These are phyloP conservation scores for Acanthoscelides obtectus DNA, from an alignment of 2,888 invertebrate genomes.

Conservation along the genomic window DNA sequence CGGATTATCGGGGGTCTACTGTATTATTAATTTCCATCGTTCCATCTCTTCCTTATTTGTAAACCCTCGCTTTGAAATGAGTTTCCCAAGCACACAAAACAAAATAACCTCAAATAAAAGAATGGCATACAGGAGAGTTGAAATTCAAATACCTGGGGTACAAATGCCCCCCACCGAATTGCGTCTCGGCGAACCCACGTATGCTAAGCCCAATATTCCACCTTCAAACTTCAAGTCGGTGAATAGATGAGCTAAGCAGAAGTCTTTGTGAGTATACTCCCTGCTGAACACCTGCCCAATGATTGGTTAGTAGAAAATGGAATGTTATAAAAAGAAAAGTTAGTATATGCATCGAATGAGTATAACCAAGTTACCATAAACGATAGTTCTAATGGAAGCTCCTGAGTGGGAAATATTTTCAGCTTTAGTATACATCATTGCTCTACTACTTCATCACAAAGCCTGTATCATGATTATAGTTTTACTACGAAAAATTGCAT, in stretches of 20 bases:
- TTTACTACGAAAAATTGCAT: background rate
- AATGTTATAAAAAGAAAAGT: too few species aligned
- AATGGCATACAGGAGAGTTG: background rate
- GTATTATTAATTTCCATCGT: too few species aligned
- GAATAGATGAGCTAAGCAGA: conserved; percentile 94
- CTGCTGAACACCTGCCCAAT: conserved; percentile 78
- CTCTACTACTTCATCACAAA: too few species aligned
- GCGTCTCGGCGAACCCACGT: conserved; percentile 88
- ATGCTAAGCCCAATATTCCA: conserved; percentile 91
- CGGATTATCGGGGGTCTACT: too few species aligned
- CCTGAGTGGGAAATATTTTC: too few species aligned
- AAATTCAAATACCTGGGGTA: conserved; percentile 69
- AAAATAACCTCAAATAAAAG: conserved; percentile 1
- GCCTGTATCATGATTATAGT: background rate
- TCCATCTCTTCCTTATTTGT: background rate
- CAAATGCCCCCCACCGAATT: conserved; percentile 96
- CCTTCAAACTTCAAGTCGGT: conserved; percentile 95
- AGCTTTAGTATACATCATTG: too few species aligned
- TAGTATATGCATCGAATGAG: too few species aligned
- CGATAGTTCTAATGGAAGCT: too few species aligned
- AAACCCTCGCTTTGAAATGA: background rate
- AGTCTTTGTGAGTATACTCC: conserved; percentile 91
- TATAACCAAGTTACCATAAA: too few species aligned
- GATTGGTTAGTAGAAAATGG: background rate
- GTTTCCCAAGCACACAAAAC: background rate